Percentiles rank a stretch among this genome's conserved stretches.
These are phyloP conservation scores for Micromys minutus DNA, from an alignment of 2,113 vertebrate species.

Conservation along the genomic window DNA sequence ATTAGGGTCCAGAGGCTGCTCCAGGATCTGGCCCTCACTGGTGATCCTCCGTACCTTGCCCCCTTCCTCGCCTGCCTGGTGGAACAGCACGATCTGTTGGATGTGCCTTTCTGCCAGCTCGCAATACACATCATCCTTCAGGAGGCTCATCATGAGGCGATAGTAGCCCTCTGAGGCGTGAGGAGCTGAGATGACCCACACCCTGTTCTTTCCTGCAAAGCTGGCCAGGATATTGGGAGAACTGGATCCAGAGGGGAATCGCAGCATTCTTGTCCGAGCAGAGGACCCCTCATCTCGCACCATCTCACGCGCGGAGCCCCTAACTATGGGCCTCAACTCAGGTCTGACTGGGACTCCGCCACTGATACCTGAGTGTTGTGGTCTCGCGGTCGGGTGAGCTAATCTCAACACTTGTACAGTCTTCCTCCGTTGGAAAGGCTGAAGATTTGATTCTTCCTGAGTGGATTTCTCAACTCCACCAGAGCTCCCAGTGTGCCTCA, in stretches of 20 bases:
- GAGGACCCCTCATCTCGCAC: constrained; percentile 88
- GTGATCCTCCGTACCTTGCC: constrained; percentile 95
- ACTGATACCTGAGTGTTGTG: not conserved
- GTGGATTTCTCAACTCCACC: constrained; percentile 19
- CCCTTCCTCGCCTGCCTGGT: constrained; percentile 93
- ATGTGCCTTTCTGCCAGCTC: constrained; percentile 96
- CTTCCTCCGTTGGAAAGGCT: constrained; percentile 59
- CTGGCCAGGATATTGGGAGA: constrained; percentile 95
- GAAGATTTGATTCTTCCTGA: constrained; percentile 22
- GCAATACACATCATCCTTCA: constrained; percentile 96
- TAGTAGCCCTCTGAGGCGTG: constrained; percentile 97
- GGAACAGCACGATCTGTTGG: constrained; percentile 96
- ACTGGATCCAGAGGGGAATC: constrained; percentile 89
- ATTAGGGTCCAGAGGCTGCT: constrained; percentile 92
- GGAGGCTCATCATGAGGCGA: constrained; percentile 97
- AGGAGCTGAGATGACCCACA: constrained; percentile 96
- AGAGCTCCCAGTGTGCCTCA: constrained; percentile 71
- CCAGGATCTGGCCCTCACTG: constrained; percentile 92
- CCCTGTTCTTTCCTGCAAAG: constrained; percentile 95
- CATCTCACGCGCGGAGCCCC: constrained; percentile 80
- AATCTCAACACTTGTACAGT: constrained; percentile 57
- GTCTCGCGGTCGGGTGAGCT: not conserved
- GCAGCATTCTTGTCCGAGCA: constrained; percentile 84
- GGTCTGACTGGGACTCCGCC: constrained; percentile 60
- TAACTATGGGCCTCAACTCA: constrained; percentile 79